phyloP scores from a whole-genome alignment of 1,140 invertebrate species.

The Carcinoscorpius rotundicauda region DNA sequence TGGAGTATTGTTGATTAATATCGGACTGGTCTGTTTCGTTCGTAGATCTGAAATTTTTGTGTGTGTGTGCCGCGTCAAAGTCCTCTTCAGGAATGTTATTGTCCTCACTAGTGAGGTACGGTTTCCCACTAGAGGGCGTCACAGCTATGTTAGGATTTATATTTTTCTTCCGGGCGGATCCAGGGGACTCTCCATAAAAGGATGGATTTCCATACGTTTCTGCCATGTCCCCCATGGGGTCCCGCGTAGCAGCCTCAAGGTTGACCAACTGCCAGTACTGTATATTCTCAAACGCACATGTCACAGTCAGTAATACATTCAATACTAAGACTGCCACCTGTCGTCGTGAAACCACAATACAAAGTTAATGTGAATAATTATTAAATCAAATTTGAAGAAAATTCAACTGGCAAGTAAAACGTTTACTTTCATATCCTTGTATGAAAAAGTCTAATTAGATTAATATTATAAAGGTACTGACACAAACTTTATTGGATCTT shows the following conservation, averaged over 20 bases:
- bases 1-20: too few relatives aligned
- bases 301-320: slow-evolving; percentile 11
- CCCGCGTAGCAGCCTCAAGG: slow-evolving; percentile 8
- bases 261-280: slow-evolving; percentile 16
- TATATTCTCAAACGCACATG: slow-evolving; percentile 17
- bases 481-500: too few relatives aligned
- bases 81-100: too few relatives aligned
- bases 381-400: too few relatives aligned
- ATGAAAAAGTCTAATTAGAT: too few relatives aligned
- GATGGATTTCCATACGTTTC: slow-evolving; percentile 14
- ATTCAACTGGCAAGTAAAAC: too few relatives aligned
- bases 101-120: not conserved
- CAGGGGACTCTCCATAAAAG: slow-evolving; percentile 7
- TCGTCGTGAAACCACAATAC: not conserved
- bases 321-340: slow-evolving; percentile 12
- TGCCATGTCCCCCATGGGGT: slow-evolving; percentile 8
- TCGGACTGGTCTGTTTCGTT: too few relatives aligned
- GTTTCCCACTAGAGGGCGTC: slow-evolving; percentile 6
- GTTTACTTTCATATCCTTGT: too few relatives aligned
- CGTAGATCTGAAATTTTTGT: too few relatives aligned
- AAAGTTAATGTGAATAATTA: too few relatives aligned
- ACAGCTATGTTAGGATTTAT: not conserved
- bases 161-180: not conserved
- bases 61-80: too few relatives aligned
- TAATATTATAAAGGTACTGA: too few relatives aligned